Base-by-base conservation (phyloP, 2,888 invertebrate species). In the Ochlodes sylvanus region DNA sequence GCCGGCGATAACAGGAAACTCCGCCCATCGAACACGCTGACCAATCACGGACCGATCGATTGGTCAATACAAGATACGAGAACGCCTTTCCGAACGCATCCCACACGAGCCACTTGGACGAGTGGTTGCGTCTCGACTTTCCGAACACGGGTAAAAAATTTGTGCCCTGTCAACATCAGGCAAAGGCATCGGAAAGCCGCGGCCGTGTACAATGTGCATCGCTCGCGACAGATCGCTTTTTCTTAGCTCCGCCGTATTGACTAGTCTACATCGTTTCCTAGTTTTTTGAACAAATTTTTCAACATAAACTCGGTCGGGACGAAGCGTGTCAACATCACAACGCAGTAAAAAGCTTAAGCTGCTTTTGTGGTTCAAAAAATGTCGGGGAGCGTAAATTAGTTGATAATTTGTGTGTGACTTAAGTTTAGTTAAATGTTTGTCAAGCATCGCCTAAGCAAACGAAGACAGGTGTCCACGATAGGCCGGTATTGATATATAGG, bases 331-430 rank as follows among this genome's bases (percentile, higher is more conserved):
- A 83, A 86, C 84, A 83, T 66, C 69, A 56, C 69, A 47, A 62
- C 72, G 73, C 77, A 75, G 83, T 87, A 86, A 87, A 87, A 87
- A 89, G 85, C 88, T 89, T 86, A 86, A 78, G 79, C 75, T 77
- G 79, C 68, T 67, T 88, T 83, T 83, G 80, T 79, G 80, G 80
- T 80, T 76, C 79, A 85, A 88, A 88, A 90, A 89, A 88, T 81
- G 82, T 82, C 82, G 85, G 82, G 82, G 79, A 79, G 78, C 83
- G 90, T 90, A 90, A 92, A 92, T 92, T 92, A 92, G 88, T 89
- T 90, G 90, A 89, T 92, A 92, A 92, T 92, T 88, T 88, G 88
- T 90, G 88, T 90, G 90, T 85, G 90, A 89, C 84, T 89, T 86
- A 89, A 90, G 85, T 92, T 90, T 87, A 86, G 90, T 92, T 91